Conservation (phyloP, 2,113 vertebrate species). For the Gorilla gorilla region DNA sequence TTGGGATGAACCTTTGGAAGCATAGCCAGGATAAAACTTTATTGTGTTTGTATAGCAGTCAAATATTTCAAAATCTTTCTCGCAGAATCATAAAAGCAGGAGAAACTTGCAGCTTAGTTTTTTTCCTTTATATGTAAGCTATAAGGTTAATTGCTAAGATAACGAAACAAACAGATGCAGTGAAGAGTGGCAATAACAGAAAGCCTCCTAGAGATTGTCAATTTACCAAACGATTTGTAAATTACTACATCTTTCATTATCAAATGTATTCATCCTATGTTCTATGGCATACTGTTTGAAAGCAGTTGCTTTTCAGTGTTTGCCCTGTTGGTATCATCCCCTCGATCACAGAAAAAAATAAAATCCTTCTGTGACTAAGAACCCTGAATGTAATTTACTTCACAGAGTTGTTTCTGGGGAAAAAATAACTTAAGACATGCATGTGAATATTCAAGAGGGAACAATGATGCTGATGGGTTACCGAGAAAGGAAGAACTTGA, state of each 20-base stretch:
- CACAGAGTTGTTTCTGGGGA: neutral
- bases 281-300: slow-evolving; percentile 22
- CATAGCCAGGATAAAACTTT: neutral
- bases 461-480: neutral
- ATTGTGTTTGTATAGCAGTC: neutral
- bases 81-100: neutral
- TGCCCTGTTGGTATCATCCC: neutral
- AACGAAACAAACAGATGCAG: neutral
- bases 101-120: neutral
- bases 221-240: slow-evolving; percentile 61
- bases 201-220: slow-evolving; percentile 24
- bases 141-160: slow-evolving; percentile 34
- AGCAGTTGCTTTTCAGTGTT: slow-evolving; percentile 7
- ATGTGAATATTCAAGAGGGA: neutral
- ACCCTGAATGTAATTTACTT: slow-evolving; percentile 25
- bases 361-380: slow-evolving; percentile 9
- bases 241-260: slow-evolving; percentile 56
- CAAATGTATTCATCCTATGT: neutral
- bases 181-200: neutral
- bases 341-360: neutral
- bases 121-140: slow-evolving; percentile 23
- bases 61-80: neutral
- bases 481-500: slow-evolving; percentile 16
- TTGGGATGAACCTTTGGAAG: neutral
- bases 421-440: neutral